Conservation (phyloP, 2,888 invertebrate species). For the Sphecodes monilicornis region DNA sequence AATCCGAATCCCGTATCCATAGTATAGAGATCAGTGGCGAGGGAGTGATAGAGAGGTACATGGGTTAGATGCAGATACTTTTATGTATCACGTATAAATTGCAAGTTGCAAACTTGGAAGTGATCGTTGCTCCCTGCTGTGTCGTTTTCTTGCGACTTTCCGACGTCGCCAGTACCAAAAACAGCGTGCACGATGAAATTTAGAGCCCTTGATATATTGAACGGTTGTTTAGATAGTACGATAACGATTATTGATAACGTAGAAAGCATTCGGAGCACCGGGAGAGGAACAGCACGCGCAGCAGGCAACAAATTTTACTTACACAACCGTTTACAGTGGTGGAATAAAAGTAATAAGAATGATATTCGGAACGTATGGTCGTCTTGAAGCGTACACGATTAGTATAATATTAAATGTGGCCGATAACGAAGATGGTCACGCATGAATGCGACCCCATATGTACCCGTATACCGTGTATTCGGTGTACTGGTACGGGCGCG, state of each 20-base stretch:
- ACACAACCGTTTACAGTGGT: background rate
- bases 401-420: background rate
- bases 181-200: background rate
- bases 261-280: background rate
- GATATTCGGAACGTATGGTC: background rate
- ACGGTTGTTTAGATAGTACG: background rate
- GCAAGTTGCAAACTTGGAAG: background rate
- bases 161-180: background rate
- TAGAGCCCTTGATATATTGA: background rate
- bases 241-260: background rate
- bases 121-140: background rate
- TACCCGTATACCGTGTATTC: background rate
- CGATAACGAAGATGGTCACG: background rate
- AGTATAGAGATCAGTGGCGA: too few relatives aligned
- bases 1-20: too few relatives aligned
- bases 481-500: background rate
- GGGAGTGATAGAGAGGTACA: background rate
- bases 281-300: background rate
- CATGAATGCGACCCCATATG: background rate
- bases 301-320: slow-evolving; percentile 3
- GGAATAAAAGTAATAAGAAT: background rate
- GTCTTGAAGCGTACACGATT: slow-evolving; percentile 11
- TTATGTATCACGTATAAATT: background rate
- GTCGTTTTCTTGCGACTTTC: background rate
- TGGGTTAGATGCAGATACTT: background rate